A percentile compares a stretch with the other conserved stretches of the same genome.
Conservation (phyloP, 2,888 invertebrate genomes). For the Calameuta filiformis region DNA sequence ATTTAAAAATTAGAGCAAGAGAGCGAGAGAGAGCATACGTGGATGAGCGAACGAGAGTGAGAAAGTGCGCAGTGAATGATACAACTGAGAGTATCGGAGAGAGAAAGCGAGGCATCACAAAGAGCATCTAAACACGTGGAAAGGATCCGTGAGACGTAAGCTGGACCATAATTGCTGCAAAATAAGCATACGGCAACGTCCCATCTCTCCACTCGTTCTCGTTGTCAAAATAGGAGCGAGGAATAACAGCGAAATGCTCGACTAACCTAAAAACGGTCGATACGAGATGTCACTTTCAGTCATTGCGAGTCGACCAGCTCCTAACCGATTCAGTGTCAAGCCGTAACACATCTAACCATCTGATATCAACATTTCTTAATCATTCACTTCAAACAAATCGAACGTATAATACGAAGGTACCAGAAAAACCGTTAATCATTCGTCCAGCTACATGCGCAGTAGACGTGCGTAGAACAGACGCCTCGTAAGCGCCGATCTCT, state of each 20-base stretch:
- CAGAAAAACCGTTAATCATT: background rate
- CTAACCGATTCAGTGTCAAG: background rate
- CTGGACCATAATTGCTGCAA: slow-evolving; percentile 33
- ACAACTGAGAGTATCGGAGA: background rate
- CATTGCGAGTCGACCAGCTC: background rate
- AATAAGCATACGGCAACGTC: slow-evolving; percentile 31
- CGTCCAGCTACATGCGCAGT: background rate
- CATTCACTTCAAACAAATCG: background rate
- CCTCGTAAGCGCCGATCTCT: background rate
- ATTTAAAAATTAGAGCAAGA: background rate
- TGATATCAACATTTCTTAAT: background rate
- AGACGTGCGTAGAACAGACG: background rate
- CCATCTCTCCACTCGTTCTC: slow-evolving; percentile 18
- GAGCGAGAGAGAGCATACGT: background rate
- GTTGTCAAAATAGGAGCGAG: slow-evolving; percentile 16
- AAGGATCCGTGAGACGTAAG: background rate
- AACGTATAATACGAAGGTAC: background rate
- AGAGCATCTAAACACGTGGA: background rate
- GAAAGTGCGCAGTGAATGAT: background rate
- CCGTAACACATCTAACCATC: background rate
- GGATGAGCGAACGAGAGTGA: background rate
- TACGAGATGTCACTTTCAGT: background rate
- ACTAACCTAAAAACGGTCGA: background rate
- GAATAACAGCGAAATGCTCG: slow-evolving; percentile 4
- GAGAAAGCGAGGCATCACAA: background rate